Base-by-base conservation (phyloP, 2,797 vertebrate species). In the Sardinella longiceps region DNA sequence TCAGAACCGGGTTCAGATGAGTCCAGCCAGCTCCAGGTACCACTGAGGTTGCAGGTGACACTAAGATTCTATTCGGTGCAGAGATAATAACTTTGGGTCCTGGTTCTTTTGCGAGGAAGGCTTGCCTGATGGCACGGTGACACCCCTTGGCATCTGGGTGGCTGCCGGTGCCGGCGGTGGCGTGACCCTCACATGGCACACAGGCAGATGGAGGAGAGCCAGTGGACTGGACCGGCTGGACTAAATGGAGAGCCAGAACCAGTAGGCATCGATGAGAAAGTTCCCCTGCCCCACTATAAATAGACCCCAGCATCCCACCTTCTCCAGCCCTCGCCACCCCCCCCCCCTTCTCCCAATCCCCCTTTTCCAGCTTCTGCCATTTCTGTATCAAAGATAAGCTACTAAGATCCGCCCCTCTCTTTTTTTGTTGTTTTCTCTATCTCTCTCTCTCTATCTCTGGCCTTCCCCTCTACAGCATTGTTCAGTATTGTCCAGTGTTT, bases 401-500 rank as follows among this genome's bases (percentile, higher is more conserved):
- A 74, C 66, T 37, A 63, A 18, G 30, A 74, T 43, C 60, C 80
- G 66, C 63, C 82, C 51, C 70, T 81, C 43, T 39, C 66, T 84
- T 86, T 81, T 46, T 74, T 85, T 81, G 83, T 86, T 86, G 43
- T 7, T 43, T 7, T 58, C 60, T 23, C 81, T 84, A 80, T 86
- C 87, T 84, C 82, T 86, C 83, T 83, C 39, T 56, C 77, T 53
- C 80, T 84, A 53, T 80, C 70, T 70, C 85, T 85, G 93, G 91
- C 89, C 90, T 93, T 93, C 94, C 95, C 91, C 94, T 92, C 92
- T 92, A 93, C 93, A 93, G 94, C 95, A 93, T 94, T 89, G 95
- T 95, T 93, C 93, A 92, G 94, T 95, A 95, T 91, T 93, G 94
- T 95, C 94, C 93, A 87, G 93, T 95, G 94, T 94, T 94, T 94